Base-by-base conservation (phyloP, 1,140 invertebrate species). In the Pseudachorutes palmiensis region DNA sequence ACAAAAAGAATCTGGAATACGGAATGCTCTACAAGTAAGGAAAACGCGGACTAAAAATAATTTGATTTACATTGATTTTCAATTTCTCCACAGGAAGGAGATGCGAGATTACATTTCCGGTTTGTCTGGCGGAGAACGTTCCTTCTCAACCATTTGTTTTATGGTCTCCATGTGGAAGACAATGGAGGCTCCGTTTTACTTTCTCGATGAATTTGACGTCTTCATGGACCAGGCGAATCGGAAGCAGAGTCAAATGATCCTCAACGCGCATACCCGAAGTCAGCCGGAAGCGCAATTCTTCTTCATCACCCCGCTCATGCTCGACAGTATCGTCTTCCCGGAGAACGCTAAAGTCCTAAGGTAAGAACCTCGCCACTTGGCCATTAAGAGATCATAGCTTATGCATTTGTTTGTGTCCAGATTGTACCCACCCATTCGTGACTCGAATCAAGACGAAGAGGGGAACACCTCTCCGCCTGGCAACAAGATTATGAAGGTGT, bases 181-280 rank as follows among this genome's bases (percentile, higher is more conserved):
- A 64, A 88, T 91, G 72, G 86, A 89, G 68, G 84, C 91, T 67
- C 96, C 96, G 0, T 97, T 98, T 78, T 89, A 92, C 76, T 93
- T 96, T 75, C 81, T 98, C 36, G 96, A 98, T 78, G 96, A 98
- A 82, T 97, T 97, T 79, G 96, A 99, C 78, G 94, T 98, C 0
- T 99, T 94, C 77, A 97, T 98, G 89, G 94, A 71, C 30, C 30
- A 30, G 2, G 48, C 61, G 19, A 67, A 71, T 65, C 58, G 69
- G n/a, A 65, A 33, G 14, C 30, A 33, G 1, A 68, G 69, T 58
- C 62, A 65, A 32, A 32, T 33, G 16, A 63, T 63, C 31, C 36
- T 71, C 1, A 65, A 49, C 29, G 59, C 26, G 26, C 62, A 68
- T 58, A 62, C 65, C 1, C 58, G 36, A 16, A 68, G 31, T 28